Percentiles rank a stretch among this genome's conserved stretches.
Conservation (phyloP, 2,888 invertebrate species). For the Conus canariensis region DNA sequence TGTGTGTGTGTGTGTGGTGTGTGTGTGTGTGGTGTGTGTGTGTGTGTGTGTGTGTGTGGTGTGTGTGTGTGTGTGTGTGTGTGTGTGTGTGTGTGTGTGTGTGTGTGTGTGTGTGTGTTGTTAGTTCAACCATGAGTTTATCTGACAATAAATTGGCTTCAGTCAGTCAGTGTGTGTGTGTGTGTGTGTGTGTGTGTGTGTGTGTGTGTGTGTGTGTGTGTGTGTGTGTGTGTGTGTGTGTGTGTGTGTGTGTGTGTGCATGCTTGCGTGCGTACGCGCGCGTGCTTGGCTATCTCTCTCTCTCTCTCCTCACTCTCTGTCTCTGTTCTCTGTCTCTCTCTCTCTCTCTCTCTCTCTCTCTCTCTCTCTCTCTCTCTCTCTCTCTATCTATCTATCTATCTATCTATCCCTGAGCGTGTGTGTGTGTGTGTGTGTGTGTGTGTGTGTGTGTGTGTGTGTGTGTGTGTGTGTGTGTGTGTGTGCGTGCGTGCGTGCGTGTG, state of each 20-base stretch:
- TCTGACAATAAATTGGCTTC: no score
- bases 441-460: conserved; percentile 18
- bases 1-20: neutral
- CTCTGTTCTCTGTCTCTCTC: no score
- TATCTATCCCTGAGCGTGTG: neutral
- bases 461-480: no score
- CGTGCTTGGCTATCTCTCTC: neutral
- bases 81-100: no score
- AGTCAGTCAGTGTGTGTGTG: neutral
- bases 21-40: conserved; percentile 1
- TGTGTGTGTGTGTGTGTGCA: conserved; percentile 4
- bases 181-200: conserved; percentile 24
- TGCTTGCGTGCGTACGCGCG: neutral
- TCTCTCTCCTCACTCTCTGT: no score
- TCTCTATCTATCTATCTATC: neutral
- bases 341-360: neutral
- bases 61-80: no score
- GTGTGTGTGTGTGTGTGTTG: no score
- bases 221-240: conserved; percentile 24
- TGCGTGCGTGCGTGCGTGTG: neutral
- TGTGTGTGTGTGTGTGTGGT: conserved; percentile 24
- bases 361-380: neutral
- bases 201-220: conserved; percentile 26
- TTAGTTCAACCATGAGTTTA: no score
- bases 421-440: neutral